phyloP scores from a whole-genome alignment of 1,140 invertebrate genomes.

The Colletes gigas region DNA sequence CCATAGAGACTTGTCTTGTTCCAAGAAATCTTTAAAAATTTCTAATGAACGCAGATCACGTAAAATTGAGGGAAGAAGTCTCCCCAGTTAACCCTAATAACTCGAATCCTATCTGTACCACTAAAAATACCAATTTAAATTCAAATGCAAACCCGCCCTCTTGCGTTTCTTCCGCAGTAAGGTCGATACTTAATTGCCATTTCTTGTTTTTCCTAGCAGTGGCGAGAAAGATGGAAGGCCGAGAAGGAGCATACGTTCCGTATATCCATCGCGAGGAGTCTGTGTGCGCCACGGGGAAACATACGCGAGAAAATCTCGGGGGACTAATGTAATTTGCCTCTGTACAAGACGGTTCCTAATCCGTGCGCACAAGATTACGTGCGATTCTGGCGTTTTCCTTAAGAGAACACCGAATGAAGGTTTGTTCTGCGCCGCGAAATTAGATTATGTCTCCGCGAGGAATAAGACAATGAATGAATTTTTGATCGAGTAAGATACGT shows the following conservation, averaged over 20 bases:
- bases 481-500: background rate
- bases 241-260: conserved; percentile 1
- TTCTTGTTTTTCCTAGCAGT: background rate
- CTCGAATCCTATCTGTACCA: conserved; percentile 4
- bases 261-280: background rate
- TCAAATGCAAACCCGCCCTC: conserved; percentile 11
- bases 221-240: background rate
- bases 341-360: conserved; percentile 34
- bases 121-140: conserved; percentile 31
- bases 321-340: conserved; percentile 44
- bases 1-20: too few species aligned
- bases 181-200: conserved; percentile 15
- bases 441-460: conserved; percentile 31
- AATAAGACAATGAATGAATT: conserved; percentile 26
- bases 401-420: conserved; percentile 21
- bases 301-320: conserved; percentile 23
- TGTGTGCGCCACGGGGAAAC: conserved; percentile 6
- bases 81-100: conserved; percentile 9
- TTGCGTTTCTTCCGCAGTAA: too few species aligned
- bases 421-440: conserved; percentile 34
- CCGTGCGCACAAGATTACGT: background rate
- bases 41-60: conserved; percentile 30
- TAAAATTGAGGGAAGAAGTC: background rate
- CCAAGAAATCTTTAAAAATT: background rate
- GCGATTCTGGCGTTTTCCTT: background rate